Percentiles rank a stretch among this genome's conserved stretches.
Conservation (phyloP, 2,888 invertebrate species). For the Baronia brevicornis region DNA sequence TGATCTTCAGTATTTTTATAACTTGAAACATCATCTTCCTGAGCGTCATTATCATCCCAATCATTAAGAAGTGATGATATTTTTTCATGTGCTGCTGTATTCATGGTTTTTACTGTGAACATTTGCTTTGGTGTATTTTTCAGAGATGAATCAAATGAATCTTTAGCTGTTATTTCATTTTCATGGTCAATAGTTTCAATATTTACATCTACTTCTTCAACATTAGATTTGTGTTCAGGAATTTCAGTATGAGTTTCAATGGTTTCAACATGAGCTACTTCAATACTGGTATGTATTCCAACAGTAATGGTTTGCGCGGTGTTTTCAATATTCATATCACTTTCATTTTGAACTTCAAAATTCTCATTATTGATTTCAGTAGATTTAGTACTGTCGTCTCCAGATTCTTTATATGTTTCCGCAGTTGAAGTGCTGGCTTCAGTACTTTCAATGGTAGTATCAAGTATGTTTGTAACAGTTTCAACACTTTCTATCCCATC, state of each 20-base stretch:
- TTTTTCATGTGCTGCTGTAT: constrained; percentile 35
- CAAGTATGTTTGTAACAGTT: not conserved
- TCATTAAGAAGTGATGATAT: constrained; percentile 63
- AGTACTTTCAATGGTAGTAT: not conserved
- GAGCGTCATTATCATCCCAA: constrained; percentile 71
- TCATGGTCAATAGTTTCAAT: not conserved
- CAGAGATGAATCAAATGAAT: constrained; percentile 17
- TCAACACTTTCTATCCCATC: not conserved
- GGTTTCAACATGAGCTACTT: too few species aligned
- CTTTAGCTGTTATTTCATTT: constrained; percentile 2
- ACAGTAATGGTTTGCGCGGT: too few species aligned
- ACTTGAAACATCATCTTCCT: constrained; percentile 34
- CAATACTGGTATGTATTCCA: too few species aligned
- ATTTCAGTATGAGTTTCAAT: too few species aligned
- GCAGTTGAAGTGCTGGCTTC: not conserved
- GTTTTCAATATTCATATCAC: too few species aligned
- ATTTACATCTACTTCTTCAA: constrained; percentile 4
- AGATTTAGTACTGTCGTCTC: too few species aligned
- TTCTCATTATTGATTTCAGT: not conserved
- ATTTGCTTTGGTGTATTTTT: constrained; percentile 22
- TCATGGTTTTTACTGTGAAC: constrained; percentile 15
- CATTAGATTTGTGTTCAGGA: too few species aligned
- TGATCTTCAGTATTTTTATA: constrained; percentile 14
- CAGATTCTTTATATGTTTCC: not conserved
- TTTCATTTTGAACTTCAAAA: too few species aligned